Evolutionary conservation across 92 coral and sea anemone species (phyloP), one percentile per base, ranked within the genome.

Genomic region (Parazoanthus swiftii): DNA sequence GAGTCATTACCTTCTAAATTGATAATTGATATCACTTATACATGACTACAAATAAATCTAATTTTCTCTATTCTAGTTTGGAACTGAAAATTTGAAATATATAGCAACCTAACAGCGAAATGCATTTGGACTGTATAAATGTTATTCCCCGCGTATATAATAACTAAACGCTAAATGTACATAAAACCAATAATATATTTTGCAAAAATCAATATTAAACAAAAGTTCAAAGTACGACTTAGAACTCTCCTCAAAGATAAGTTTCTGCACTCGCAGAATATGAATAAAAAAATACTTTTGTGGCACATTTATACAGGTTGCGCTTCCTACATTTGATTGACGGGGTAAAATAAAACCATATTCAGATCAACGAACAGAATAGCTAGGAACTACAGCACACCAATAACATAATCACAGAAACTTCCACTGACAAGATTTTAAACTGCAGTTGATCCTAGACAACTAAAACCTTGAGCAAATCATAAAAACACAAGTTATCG

Each of bases 1-100:
- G 56, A 79, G 23, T 51, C 50, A 36, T 58, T 79, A 46, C 8
- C 77, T 73, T 20, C 82, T 50, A 79, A 25, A 79, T 50, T 79
- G 42, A 26, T 26, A 48, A 26, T 50, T 79, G 33, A 46, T 29
- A 48, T 46, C 66, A 35, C 9, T 3, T 21, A 11, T 21, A 37
- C 11, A n/a, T 18, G 82, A 79, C 56, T 18, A 21, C 70, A 63
- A 63, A 16, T 2, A 2, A 0, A 63, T 63, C 26, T 18, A 63
- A 63, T 63, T 0, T 63, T 3, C 26, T 63, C 70, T 4, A 63
- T 23, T 63, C 70, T 63, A 23, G 70, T 23, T 63, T 21, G 70
- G 70, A 63, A 63, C 26, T 63, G 21, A 63, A 20, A 63, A 63
- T 63, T 63, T 23, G 16, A 63, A 63, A 63, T 63, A 63, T 63